Evolutionary conservation across 2,888 invertebrate genomes (phyloP).

Genomic region (Agonopterix alstromeriana): DNA sequence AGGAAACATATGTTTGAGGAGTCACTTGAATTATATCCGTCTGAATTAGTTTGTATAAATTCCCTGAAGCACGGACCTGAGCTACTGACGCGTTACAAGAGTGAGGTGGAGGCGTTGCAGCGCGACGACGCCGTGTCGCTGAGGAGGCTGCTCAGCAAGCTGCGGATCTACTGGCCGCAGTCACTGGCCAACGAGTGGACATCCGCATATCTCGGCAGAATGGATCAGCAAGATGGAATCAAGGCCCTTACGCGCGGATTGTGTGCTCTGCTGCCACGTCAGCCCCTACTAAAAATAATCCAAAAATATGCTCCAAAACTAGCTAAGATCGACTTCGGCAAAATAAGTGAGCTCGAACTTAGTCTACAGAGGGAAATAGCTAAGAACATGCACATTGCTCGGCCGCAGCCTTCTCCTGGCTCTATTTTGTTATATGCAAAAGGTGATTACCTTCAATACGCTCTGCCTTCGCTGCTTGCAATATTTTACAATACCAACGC

Average conservation of each 20-base stretch:
- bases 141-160: constrained; percentile 30
- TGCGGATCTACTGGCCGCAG: constrained; percentile 46
- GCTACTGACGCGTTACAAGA: constrained; percentile 28
- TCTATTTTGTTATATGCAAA: constrained; percentile 41
- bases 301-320: constrained; percentile 34
- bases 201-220: constrained; percentile 21
- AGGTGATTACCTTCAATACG: constrained; percentile 52
- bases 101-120: constrained; percentile 25
- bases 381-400: constrained; percentile 39
- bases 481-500: constrained; percentile 36
- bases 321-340: constrained; percentile 40
- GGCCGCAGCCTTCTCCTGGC: constrained; percentile 37
- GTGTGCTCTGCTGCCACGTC: constrained; percentile 30
- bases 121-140: constrained; percentile 27
- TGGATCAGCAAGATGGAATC: constrained; percentile 26
- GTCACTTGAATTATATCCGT: constrained; percentile 33
- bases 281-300: constrained; percentile 28
- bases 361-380: constrained; percentile 42
- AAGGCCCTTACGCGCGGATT: constrained; percentile 34
- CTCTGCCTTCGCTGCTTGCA: constrained; percentile 43
- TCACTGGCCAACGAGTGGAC: constrained; percentile 35
- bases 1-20: constrained; percentile 42
- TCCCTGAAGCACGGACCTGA: constrained; percentile 48
- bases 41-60: constrained; percentile 38
- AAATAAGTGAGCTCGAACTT: constrained; percentile 28